A percentile compares a stretch with the other conserved stretches of the same genome.
Conservation (phyloP, 2,888 invertebrate genomes). For the Ormyrus rosae region DNA sequence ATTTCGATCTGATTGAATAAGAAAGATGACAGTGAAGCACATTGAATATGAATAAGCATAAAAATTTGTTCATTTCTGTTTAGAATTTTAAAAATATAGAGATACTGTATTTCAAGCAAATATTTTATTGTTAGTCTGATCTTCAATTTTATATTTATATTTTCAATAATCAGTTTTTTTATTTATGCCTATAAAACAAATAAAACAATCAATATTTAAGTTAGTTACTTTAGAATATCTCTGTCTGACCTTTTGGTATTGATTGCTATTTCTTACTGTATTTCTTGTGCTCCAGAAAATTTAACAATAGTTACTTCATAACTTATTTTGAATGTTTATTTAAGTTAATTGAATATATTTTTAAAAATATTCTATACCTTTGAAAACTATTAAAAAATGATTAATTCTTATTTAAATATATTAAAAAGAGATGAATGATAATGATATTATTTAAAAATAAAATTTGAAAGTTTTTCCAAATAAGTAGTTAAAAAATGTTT, state of each 20-base stretch:
- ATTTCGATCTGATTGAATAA: neutral
- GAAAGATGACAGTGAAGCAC: no score
- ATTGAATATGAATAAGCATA: no score
- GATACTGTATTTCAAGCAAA: no score
- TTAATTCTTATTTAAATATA: neutral
- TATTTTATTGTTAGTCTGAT: no score
- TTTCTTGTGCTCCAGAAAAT: neutral
- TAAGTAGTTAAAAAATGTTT: slow-evolving; percentile 6
- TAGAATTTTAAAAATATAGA: no score
- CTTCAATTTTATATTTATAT: neutral
- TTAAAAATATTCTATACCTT: neutral
- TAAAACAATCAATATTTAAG: slow-evolving; percentile 13
- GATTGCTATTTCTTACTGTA: slow-evolving; percentile 4
- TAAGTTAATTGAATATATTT: neutral
- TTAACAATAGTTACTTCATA: neutral
- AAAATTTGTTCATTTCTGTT: no score
- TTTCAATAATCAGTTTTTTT: neutral
- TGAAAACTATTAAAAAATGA: neutral
- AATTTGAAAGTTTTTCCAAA: neutral
- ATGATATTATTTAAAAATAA: no score
- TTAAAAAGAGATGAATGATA: neutral
- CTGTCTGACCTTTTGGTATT: slow-evolving; percentile 18
- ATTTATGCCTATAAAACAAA: neutral
- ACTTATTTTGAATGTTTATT: neutral
- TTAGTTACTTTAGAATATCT: slow-evolving; percentile 8